Evolutionary conservation across 2,113 vertebrate species (phyloP).

Genomic region (Genyomyrus donnyi): DNA sequence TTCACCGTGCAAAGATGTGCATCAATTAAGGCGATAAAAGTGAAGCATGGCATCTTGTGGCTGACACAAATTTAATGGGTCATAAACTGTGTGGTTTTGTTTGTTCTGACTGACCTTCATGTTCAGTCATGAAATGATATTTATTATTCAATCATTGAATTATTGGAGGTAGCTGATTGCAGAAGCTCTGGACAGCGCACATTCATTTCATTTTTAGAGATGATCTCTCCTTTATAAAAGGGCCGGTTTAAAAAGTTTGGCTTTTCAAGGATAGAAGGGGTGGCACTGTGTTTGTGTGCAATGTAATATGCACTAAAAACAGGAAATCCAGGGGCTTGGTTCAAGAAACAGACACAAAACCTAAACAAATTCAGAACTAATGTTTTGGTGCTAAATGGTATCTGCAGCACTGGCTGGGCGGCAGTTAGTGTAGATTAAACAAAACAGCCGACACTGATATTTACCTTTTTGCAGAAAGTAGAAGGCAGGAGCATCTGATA

Average conservation of each 20-base stretch:
- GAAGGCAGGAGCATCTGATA: not conserved
- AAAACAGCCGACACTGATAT: not conserved
- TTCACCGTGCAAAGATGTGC: not conserved
- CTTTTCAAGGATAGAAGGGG: not conserved
- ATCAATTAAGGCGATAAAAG: not conserved
- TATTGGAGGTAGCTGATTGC: not conserved
- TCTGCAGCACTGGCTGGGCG: not conserved
- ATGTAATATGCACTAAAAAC: not conserved
- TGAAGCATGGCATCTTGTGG: not conserved
- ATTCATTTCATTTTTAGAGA: not conserved
- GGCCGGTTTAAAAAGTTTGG: not conserved
- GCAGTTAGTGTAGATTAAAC: not conserved
- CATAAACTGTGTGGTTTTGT: not conserved
- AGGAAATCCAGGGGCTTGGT: not conserved
- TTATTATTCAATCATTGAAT: not conserved
- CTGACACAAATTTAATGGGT: not conserved
- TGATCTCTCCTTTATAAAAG: not conserved
- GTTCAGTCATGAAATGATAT: not conserved
- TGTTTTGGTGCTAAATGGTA: not conserved
- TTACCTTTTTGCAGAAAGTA: not conserved
- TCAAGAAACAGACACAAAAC: not conserved
- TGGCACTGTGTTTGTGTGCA: not conserved
- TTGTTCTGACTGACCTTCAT: not conserved
- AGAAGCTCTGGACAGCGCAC: not conserved
- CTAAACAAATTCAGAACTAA: not conserved